These are phyloP conservation scores for Panagrolaimus sp. DNA, from an alignment of 1,140 invertebrate species.

Conservation along the genomic window DNA sequence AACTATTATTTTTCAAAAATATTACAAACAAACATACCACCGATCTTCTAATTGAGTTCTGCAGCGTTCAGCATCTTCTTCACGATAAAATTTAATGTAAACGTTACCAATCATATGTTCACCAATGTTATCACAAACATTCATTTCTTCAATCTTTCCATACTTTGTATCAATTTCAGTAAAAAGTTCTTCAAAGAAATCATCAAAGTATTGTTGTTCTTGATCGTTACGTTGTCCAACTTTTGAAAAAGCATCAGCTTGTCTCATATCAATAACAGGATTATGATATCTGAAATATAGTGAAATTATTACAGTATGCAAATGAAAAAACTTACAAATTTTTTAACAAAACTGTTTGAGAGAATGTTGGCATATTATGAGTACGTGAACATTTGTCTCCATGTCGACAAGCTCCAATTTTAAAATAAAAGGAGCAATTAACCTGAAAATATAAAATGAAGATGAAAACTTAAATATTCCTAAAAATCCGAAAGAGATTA, in stretches of 20 bases:
- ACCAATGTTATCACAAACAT: conserved; percentile 96
- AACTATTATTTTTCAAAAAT: conserved; percentile 15
- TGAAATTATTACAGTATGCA: no score
- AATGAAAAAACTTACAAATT: conserved; percentile 24
- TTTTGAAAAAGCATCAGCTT: conserved; percentile 41
- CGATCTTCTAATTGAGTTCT: conserved; percentile 92
- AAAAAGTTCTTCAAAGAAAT: conserved; percentile 98
- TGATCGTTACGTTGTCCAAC: conserved; percentile 68
- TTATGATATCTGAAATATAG: conserved; percentile 29
- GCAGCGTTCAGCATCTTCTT: conserved; percentile 95
- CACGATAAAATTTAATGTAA: conserved; percentile 75
- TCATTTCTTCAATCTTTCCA: conserved; percentile 99
- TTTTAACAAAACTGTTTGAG: conserved; percentile 63
- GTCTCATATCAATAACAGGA: conserved; percentile 41
- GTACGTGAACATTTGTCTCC: conserved; percentile 93
- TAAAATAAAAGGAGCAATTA: conserved; percentile 99
- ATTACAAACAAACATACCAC: conserved; percentile 64
- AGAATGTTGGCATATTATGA: conserved; percentile 97
- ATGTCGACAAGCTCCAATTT: conserved; percentile 95
- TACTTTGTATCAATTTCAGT: conserved; percentile 92
- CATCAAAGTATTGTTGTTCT: conserved; percentile 97
- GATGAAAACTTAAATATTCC: neutral
- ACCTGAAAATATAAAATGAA: conserved; percentile 70
- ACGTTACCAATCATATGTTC: conserved; percentile 71
- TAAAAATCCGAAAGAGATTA: conserved; percentile 6